Evolutionary conservation across 2,888 invertebrate genomes (phyloP).

Genomic region (Chouioia cunea): DNA sequence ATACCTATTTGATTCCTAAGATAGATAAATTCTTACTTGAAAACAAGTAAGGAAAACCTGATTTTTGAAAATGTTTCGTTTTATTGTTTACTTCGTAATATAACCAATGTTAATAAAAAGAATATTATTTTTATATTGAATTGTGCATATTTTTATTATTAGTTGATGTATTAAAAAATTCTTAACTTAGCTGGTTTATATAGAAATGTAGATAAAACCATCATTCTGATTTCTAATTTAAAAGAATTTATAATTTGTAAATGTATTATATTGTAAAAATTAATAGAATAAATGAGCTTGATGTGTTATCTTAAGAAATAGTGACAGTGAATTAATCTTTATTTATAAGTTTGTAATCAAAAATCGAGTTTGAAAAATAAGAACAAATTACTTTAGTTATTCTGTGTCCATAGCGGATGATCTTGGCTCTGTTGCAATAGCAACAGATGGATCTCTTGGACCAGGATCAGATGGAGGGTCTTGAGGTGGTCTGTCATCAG

Average conservation of each 20-base stretch:
- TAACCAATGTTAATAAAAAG: slow-evolving; percentile 28
- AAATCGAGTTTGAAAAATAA: slow-evolving; percentile 43
- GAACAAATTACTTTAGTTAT: slow-evolving; percentile 53
- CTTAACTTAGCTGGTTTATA: background rate
- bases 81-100: slow-evolving; percentile 16
- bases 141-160: slow-evolving; percentile 6
- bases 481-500: slow-evolving; percentile 65
- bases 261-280: slow-evolving; percentile 30
- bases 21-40: slow-evolving; percentile 1
- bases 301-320: slow-evolving; percentile 39
- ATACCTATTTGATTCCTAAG: slow-evolving; percentile 9
- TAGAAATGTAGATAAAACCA: slow-evolving; percentile 12
- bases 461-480: slow-evolving; percentile 66
- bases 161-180: no score
- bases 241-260: slow-evolving; percentile 10
- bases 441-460: slow-evolving; percentile 69
- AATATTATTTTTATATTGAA: slow-evolving; percentile 17
- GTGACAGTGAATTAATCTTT: slow-evolving; percentile 35
- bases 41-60: background rate
- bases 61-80: background rate
- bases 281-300: slow-evolving; percentile 28
- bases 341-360: slow-evolving; percentile 46
- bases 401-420: slow-evolving; percentile 69
- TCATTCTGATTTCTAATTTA: slow-evolving; percentile 9
- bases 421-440: slow-evolving; percentile 68